These are phyloP conservation scores for Tachina lurida DNA, from an alignment of 2,888 invertebrate species.

Conservation along the genomic window DNA sequence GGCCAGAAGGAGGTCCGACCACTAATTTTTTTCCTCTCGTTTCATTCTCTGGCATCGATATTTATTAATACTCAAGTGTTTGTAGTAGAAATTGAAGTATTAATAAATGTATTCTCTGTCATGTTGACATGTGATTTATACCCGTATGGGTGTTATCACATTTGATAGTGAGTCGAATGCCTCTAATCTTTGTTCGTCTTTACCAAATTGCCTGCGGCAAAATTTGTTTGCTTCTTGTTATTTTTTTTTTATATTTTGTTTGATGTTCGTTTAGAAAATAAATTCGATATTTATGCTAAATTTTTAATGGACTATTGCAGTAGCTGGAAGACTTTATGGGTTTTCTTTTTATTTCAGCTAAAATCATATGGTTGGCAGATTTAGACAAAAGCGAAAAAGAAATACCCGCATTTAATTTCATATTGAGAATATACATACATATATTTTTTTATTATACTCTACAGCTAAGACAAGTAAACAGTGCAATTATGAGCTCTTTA, in stretches of 20 bases:
- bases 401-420: background rate
- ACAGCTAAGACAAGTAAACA: too few species aligned
- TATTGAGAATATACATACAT: too few species aligned
- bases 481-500: too few species aligned
- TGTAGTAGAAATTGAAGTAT: constrained; percentile 54
- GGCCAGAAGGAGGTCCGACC: constrained; percentile 62
- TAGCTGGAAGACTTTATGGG: constrained; percentile 34
- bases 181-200: constrained; percentile 54
- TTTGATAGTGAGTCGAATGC: constrained; percentile 57
- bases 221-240: constrained; percentile 46
- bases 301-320: constrained; percentile 45
- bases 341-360: background rate
- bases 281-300: constrained; percentile 65
- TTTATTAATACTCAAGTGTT: constrained; percentile 28
- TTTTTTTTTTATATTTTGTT: background rate
- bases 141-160: constrained; percentile 66
- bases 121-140: constrained; percentile 70
- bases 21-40: constrained; percentile 12
- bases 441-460: too few species aligned
- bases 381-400: background rate
- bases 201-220: constrained; percentile 38
- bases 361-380: background rate
- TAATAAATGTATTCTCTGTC: constrained; percentile 65
- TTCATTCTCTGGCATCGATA: background rate
- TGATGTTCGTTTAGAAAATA: constrained; percentile 38